These are phyloP conservation scores for Abrostola tripartita DNA, from an alignment of 2,888 invertebrate species.

Conservation along the genomic window DNA sequence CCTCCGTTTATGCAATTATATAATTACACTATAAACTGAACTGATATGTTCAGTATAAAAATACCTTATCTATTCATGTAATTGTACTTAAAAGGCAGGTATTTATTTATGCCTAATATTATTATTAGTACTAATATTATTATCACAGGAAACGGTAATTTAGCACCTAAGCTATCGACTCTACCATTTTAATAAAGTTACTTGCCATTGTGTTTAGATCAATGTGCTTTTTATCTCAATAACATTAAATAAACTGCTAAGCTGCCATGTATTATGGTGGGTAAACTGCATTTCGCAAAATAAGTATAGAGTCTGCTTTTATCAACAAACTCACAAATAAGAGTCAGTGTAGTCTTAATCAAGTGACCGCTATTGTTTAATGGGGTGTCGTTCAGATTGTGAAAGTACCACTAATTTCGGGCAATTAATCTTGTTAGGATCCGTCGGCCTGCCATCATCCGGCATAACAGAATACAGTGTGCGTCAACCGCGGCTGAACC, in stretches of 20 bases:
- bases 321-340: constrained; percentile 52
- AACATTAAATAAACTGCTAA: constrained; percentile 15
- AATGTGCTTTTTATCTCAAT: background rate
- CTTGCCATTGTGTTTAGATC: background rate
- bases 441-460: constrained; percentile 53
- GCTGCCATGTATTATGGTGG: constrained; percentile 10
- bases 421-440: constrained; percentile 52
- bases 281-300: constrained; percentile 9
- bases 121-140: background rate
- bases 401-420: constrained; percentile 56
- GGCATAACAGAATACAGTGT: constrained; percentile 65
- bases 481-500: constrained; percentile 69
- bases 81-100: background rate
- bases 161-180: constrained; percentile 12
- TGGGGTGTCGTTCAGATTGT: constrained; percentile 50
- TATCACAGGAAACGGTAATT: constrained; percentile 14
- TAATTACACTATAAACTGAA: too few species aligned
- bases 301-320: constrained; percentile 21
- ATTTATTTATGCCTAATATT: constrained; percentile 1
- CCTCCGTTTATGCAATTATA: too few species aligned
- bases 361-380: constrained; percentile 48
- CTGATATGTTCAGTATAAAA: too few species aligned
- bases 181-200: constrained; percentile 12
- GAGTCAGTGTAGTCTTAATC: constrained; percentile 42
- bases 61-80: too few species aligned